Evolutionary conservation across 2,113 vertebrate genomes (phyloP), one percentile per base, ranked within the genome.

Genomic region (Hyaena hyaena): DNA sequence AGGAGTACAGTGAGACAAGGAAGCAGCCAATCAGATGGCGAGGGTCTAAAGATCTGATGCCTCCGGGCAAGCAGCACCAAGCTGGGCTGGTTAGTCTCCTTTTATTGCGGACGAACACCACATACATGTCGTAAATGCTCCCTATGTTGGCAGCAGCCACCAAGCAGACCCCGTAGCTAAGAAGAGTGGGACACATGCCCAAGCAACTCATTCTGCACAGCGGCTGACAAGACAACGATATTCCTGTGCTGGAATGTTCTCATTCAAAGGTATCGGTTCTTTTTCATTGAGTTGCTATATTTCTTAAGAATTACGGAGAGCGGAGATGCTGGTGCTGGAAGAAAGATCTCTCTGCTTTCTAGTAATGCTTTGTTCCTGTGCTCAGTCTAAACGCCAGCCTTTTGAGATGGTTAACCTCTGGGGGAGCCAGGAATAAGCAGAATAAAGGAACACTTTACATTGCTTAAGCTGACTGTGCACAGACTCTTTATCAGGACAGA

Each of bases 211-310:
- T 63, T 14, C 71, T 80, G 6, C 35, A 39, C 63, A 8, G 48
- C 84, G 7, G 53, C 87, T 24, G 48, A 33, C 33, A 26, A 91
- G 92, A 74, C 39, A 39, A 79, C 77, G 87, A n/a, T 11, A 7
- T 50, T 68, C 91, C 82, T 77, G 55, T 98, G 96, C 97, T 97
- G 96, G 97, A 95, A 95, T 97, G 58, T 81, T 96, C 92, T 94
- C 69, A 0, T 96, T 87, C 82, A 28, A 98, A 98, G 97, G 97
- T 98, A 98, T 26, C 53, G 3, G 43, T 90, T 96, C 28, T 95
- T 98, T 98, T 97, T 48, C 92, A 10, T 76, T 61, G 10, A 98
- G 73, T 82, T 35, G 88, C 19, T 79, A 1, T 96, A 17, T 7
- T 93, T 89, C 81, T 92, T 17, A 83, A 94, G 93, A 89, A 5